Evolutionary conservation across 2,113 vertebrate species (phyloP), one percentile per base, ranked within the genome.

Genomic region (Caracal caracal): DNA sequence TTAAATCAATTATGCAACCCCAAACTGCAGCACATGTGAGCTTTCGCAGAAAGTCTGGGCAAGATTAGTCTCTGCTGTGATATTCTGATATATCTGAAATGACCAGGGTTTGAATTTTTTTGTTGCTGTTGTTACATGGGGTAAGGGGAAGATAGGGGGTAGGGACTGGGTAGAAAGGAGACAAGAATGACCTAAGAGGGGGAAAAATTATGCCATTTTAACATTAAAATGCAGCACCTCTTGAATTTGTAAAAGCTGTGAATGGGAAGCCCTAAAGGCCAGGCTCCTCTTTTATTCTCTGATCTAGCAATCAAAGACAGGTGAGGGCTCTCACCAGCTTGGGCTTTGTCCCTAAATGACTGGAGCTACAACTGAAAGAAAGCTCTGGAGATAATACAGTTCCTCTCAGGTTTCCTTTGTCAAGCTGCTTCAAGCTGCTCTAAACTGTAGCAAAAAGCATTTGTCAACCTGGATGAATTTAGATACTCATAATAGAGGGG

Each of bases 1-100:
- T 99, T 98, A 99, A 99, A 99, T 99, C 99, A 99, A 99, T 99
- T 99, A 99, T 98, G 98, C 98, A 98, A 98, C 98, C 97, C 97
- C 97, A 98, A 98, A 98, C 88, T 97, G 96, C 97, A 98, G 98
- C 98, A 99, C 98, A 98, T 98, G 98, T 97, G 98, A 94, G 97
- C 84, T 97, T 96, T 97, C 96, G 66, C 92, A 97, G 90, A 95
- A 98, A 97, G 96, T 96, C 98, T 98, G 97, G 96, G 90, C 59
- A 97, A 98, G 98, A 99, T 98, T 98, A 99, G 94, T 97, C 93
- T 93, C 91, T 98, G 95, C 98, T 92, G 78, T 97, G 96, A 98
- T 98, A 94, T 95, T 98, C 97, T 97, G 96, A 93, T 98, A 93
- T 98, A 98, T 98, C 97, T 95, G 75, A 97, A 98, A 97, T 94